A percentile compares a stretch with the other conserved stretches of the same genome.
Evolutionary conservation across 2,888 invertebrate species (phyloP).

Genomic region (Eupithecia vulgata): DNA sequence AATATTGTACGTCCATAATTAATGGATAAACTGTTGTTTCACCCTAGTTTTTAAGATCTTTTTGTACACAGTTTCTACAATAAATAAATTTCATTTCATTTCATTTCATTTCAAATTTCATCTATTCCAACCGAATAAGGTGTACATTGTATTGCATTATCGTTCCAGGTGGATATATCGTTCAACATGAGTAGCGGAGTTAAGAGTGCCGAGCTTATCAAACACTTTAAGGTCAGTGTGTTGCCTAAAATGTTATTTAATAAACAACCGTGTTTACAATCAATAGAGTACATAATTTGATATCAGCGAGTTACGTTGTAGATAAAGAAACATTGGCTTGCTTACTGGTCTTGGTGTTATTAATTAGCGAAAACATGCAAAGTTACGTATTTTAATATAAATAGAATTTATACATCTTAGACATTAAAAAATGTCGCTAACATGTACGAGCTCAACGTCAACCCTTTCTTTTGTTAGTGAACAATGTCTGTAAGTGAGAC

Average conservation of each 20-base stretch:
- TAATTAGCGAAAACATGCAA: not conserved
- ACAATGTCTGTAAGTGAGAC: not conserved
- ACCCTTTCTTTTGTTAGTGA: too few species aligned
- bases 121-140: not conserved
- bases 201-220: constrained; percentile 97
- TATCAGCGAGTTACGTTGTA: not conserved
- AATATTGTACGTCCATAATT: too few species aligned
- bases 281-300: constrained; percentile 10
- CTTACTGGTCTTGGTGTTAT: not conserved
- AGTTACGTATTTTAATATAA: not conserved
- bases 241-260: not conserved
- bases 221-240: constrained; percentile 88
- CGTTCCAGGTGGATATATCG: constrained; percentile 92
- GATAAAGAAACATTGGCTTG: not conserved
- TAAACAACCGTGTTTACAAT: constrained; percentile 20
- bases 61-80: too few species aligned
- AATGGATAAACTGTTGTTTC: too few species aligned
- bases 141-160: not conserved
- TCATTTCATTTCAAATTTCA: too few species aligned
- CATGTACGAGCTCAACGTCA: too few species aligned
- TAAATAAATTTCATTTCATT: too few species aligned
- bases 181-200: constrained; percentile 99
- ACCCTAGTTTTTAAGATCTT: too few species aligned
- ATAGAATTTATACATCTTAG: not conserved
- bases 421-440: too few species aligned